phyloP scores from a whole-genome alignment of 2,888 invertebrate genomes.

The Limnephilus auricula region DNA sequence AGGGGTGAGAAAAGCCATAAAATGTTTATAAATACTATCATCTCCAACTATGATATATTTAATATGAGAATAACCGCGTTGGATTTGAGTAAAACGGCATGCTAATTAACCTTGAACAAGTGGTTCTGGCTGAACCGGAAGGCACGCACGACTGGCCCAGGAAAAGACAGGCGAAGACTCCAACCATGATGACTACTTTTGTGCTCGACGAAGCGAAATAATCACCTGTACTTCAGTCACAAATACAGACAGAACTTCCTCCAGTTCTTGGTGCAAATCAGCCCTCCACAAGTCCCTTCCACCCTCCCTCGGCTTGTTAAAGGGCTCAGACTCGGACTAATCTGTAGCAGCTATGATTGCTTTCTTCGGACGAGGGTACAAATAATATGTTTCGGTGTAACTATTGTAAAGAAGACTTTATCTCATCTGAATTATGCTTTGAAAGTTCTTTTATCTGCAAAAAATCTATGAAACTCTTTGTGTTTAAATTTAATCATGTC shows the following conservation, averaged over 20 bases:
- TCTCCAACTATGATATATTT: not conserved
- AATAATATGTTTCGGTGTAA: conserved; percentile 8
- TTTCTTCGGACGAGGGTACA: conserved; percentile 40
- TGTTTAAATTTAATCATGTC: not conserved
- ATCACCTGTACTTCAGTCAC: conserved; percentile 61
- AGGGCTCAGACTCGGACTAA: conserved; percentile 47
- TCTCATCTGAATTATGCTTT: not conserved
- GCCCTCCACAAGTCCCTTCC: conserved; percentile 4
- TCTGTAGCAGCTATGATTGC: conserved; percentile 34
- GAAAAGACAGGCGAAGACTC: conserved; percentile 54
- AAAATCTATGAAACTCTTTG: not conserved
- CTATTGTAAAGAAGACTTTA: conserved; percentile 6
- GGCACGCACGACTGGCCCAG: conserved; percentile 48
- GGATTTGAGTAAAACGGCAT: conserved; percentile 9
- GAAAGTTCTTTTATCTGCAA: not conserved
- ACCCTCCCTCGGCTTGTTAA: conserved; percentile 1
- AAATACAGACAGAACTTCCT: conserved; percentile 41
- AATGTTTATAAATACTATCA: not conserved
- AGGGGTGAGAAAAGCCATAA: not conserved
- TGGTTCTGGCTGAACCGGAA: conserved; percentile 39
- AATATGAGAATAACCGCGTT: not conserved
- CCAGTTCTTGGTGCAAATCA: conserved; percentile 42
- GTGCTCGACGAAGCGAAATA: conserved; percentile 66
- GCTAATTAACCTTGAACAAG: conserved; percentile 20
- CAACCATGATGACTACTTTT: conserved; percentile 65